Evolutionary conservation across 1,140 invertebrate species (phyloP), one percentile per base, ranked within the genome.

Genomic region (Melanaphis sacchari): DNA sequence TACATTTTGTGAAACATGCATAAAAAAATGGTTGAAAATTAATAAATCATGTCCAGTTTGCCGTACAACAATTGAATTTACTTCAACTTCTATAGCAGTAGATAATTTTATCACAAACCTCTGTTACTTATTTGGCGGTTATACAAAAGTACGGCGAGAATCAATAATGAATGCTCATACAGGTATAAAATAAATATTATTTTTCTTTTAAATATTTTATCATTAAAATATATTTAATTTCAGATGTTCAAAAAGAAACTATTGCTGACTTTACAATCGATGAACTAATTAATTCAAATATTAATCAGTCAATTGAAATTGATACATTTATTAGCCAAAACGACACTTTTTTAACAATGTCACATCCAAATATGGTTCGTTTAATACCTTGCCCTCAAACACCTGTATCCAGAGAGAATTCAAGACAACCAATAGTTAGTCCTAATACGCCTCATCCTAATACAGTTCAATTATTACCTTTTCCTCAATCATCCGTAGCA

Each of bases 1-100:
- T 94, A 97, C 97, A 3, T 98, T 97, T 94, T 98, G 98, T 95
- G 95, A 96, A 52, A 95, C 96, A 94, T 98, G 98, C 94, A 97
- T 98, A 52, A 94, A 95, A 0, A 95, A 95, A 89, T 98, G 98
- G 98, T 96, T 96, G 94, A 96, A 96, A 84, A 97, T 97, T 93
- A 97, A 96, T 94, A 96, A 96, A 49, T 96, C 96, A 21, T 98
- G 97, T 95, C 97, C 97, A 0, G 96, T 97, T 89, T 98, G 97
- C 95, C 96, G 96, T 90, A 85, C 95, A 43, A 90, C 93, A 40
- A 96, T 97, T 93, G 94, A 94, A 38, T 95, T 96, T 1, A 95
- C 96, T 95, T 82, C 94, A 52, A 89, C 66, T 52, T 89, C 93
- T 59, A 76, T 94, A 49, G 49, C 89, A 36, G 81, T 94, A n/a